Evolutionary conservation across 2,888 invertebrate species (phyloP), one percentile per base, ranked within the genome.

Genomic region (Chrysolina americana): DNA sequence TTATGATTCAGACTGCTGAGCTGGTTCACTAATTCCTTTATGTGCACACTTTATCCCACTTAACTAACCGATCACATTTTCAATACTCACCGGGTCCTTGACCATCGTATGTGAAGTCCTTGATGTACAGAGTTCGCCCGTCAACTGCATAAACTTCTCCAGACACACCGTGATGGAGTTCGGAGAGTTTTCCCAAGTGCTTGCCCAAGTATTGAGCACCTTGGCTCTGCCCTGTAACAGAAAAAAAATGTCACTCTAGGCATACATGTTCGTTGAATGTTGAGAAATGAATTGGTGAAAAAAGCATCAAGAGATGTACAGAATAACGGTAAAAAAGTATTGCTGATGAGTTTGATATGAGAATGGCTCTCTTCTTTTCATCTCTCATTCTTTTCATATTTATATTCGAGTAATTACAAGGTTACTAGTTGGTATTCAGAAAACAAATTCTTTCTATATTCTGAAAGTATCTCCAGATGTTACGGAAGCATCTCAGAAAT

Each of bases 31-130:
- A 15, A 15, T 47, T 15, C 15, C 9, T 47, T 15, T 47, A 5
- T 47, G 47, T 47, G 47, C 47, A n/a, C n/a, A n/a, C n/a, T n/a
- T 13, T 47, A 50, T 48, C 19, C n/a, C 48, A n/a, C 19, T 36
- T 8, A 36, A 36, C 11, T 23, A 53, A 5, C 19, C 0, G 28
- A 62, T 50, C 8, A 68, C n/a, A 59, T 44, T 53, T 28, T 53
- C 19, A 9, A 48, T 66, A 78, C 83, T 85, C 84, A 96, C 96
- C 94, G 87, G 97, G 96, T 65, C 96, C 97, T 87, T 95, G 94
- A 73, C 97, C 97, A 84, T 97, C 97, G 87, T 97, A 97, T 79
- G 93, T 94, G 89, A 97, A 96, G 89, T 95, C 94, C 87, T 95
- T 93, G 82, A 97, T 91, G 89, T 94, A 95, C 73, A 97, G 88